A percentile compares a stretch with the other conserved stretches of the same genome.
These are phyloP conservation scores for Panagrolaimus sp. DNA, from an alignment of 1,140 invertebrate genomes.

Conservation along the genomic window DNA sequence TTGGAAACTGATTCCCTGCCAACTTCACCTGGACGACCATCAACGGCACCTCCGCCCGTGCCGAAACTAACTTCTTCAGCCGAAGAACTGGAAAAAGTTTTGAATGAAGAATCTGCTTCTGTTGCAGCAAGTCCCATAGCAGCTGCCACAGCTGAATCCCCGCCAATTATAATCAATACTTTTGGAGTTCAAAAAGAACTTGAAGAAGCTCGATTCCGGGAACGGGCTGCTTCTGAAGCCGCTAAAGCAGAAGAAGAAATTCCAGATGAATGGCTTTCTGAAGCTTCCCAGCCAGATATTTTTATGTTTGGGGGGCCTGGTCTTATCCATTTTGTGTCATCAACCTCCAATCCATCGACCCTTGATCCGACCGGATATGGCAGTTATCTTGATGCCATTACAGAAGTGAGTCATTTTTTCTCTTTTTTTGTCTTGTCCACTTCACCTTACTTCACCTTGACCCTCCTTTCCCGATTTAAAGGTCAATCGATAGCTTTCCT, in stretches of 20 bases:
- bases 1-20: slow-evolving; percentile 5
- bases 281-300: background rate
- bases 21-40: background rate
- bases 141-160: background rate
- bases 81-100: background rate
- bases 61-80: background rate
- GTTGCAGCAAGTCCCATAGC: background rate
- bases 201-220: background rate
- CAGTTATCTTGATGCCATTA: slow-evolving; percentile 15
- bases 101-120: background rate
- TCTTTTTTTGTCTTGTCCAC: background rate
- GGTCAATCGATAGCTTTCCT: background rate
- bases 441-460: background rate
- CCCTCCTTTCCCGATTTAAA: background rate
- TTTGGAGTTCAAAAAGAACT: slow-evolving; percentile 13
- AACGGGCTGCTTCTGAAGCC: background rate
- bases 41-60: background rate
- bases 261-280: slow-evolving; percentile 3
- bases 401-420: background rate
- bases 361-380: background rate
- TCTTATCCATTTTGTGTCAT: background rate
- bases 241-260: background rate
- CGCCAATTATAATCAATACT: slow-evolving; percentile 1
- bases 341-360: background rate
- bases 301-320: slow-evolving; percentile 1